Percentiles rank a stretch among this genome's conserved stretches.
Conservation (phyloP, 2,797 vertebrate genomes). For the Balearica regulorum region DNA sequence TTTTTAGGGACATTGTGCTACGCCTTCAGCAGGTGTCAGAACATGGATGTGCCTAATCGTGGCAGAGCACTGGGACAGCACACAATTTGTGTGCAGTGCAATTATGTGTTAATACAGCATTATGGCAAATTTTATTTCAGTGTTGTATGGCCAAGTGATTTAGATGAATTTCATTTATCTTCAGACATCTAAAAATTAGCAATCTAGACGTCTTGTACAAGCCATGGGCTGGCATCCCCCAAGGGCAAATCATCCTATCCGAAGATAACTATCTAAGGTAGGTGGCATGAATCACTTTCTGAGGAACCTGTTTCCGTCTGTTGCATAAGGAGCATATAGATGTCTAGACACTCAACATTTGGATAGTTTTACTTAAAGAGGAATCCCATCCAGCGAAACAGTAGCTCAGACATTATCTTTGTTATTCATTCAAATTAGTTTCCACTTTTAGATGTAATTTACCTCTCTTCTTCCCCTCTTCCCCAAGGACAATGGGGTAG, state of each 20-base stretch:
- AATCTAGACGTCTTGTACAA: neutral
- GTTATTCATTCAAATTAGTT: neutral
- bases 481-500: neutral
- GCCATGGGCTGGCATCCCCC: neutral
- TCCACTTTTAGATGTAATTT: neutral
- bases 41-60: rapidly evolving
- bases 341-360: neutral
- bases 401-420: neutral
- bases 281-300: neutral
- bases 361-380: neutral
- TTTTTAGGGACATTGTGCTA: neutral
- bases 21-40: neutral
- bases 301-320: neutral
- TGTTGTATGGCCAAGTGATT: neutral
- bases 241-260: neutral
- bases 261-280: neutral
- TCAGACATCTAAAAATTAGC: slow-evolving; percentile 7
- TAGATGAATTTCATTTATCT: neutral
- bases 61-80: neutral
- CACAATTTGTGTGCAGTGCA: neutral
- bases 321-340: neutral
- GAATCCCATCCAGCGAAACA: neutral
- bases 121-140: neutral
- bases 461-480: neutral
- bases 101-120: neutral